Evolutionary conservation across 2,888 invertebrate species (phyloP), one percentile per base, ranked within the genome.

Genomic region (Strigamia crassipes): DNA sequence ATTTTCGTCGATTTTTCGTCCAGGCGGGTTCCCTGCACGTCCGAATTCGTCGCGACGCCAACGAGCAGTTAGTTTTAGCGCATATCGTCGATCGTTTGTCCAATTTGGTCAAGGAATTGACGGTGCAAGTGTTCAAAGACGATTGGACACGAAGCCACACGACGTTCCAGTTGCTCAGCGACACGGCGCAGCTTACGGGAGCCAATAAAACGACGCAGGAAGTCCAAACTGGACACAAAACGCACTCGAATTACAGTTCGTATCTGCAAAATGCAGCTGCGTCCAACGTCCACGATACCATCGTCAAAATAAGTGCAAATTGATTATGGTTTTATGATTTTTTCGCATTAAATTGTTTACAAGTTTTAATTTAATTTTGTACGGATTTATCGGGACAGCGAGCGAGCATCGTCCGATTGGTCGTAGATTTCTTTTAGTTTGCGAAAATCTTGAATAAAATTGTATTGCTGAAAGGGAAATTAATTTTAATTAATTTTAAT

Each of bases 61-160:
- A 91, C 85, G 92, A 92, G 85, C 91, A 91, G 86, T 85, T 90
- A 84, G 91, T 92, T 8, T 86, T 92, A 79, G 89, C 90, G 8
- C 90, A 90, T 84, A 90, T 92, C 18, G 89, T 90, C 84, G 90
- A 90, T 84, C 89, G 91, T 80, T 88, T 92, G 4, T 90, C 90
- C 27, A 89, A 89, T 82, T 87, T 92, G 34, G 90, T 91, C 18
- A 88, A 89, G 15, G 88, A 89, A 27, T 87, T 92, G 27, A 90
- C 90, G 1, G 89, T 92, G 66, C 91, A 91, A 86, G 90, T 91
- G 80, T 88, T 89, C 84, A 89, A 89, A 85, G 89, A 89, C 83
- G 89, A 89, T 83, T 89, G 89, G 89, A 86, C 87, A 0, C 84
- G 89, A 81, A 84, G 83, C 34, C 82, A 82, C 15, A 81, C 83